phyloP scores from a whole-genome alignment of 1,140 invertebrate species.

The Diuraphis noxia region DNA sequence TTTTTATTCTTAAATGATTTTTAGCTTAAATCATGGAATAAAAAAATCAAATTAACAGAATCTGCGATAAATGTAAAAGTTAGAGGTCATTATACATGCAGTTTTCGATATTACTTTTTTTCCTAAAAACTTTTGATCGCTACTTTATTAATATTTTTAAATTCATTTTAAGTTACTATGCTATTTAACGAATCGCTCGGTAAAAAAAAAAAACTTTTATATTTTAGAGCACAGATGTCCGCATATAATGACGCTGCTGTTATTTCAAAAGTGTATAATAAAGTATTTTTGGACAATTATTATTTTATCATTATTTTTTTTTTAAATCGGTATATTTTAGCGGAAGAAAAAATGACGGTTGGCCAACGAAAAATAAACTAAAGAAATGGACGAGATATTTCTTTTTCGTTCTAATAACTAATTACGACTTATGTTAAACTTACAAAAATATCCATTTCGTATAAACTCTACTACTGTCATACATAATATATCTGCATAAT shows the following conservation, averaged over 20 bases:
- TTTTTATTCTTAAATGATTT: neutral
- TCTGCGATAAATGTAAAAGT: neutral
- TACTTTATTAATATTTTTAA: conserved; percentile 28
- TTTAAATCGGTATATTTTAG: neutral
- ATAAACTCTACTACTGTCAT: neutral
- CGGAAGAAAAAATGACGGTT: neutral
- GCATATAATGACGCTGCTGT: conserved; percentile 13
- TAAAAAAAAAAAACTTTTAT: conserved; percentile 16
- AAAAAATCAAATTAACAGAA: conserved; percentile 8
- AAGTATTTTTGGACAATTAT: neutral
- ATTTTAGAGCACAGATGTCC: neutral
- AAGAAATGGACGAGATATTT: neutral
- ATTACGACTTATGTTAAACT: neutral
- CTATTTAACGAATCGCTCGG: neutral
- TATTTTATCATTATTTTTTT: neutral
- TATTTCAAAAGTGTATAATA: neutral
- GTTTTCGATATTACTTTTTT: conserved; percentile 20
- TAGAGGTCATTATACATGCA: neutral
- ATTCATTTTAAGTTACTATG: neutral
- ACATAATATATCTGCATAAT: neutral
- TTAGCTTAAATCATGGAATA: neutral
- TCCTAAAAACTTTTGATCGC: neutral
- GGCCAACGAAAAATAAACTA: neutral
- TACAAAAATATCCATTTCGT: neutral
- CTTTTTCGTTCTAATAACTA: neutral